These are phyloP conservation scores for Vidua macroura DNA, from an alignment of 2,113 vertebrate genomes.

Conservation along the genomic window DNA sequence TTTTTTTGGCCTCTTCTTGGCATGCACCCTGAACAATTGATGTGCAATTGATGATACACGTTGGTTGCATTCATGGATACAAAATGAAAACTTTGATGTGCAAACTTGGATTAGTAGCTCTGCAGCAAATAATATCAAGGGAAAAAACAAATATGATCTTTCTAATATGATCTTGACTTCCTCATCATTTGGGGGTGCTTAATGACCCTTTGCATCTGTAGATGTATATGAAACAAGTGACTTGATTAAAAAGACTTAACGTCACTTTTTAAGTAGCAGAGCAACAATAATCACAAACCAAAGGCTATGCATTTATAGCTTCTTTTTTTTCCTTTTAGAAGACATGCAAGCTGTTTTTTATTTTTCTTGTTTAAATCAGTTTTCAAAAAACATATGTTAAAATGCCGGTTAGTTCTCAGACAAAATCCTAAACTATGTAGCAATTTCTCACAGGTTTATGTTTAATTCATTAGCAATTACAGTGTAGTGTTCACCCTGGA, in stretches of 20 bases:
- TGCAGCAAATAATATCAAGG: not conserved
- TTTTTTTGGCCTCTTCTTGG: not conserved
- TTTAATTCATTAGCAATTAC: not conserved
- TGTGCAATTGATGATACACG: not conserved
- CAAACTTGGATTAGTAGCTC: not conserved
- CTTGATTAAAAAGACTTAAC: not conserved
- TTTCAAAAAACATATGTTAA: not conserved
- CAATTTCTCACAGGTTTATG: not conserved
- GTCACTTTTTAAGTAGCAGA: not conserved
- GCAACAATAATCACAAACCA: not conserved
- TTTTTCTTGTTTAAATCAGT: not conserved
- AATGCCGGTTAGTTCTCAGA: not conserved
- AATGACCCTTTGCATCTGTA: not conserved
- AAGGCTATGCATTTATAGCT: not conserved
- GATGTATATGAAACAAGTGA: not conserved
- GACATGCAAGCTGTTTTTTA: not conserved
- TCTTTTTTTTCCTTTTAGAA: not conserved
- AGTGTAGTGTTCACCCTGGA: not conserved
- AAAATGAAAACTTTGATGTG: not conserved
- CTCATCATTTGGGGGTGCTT: not conserved
- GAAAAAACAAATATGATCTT: not conserved
- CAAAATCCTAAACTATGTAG: not conserved
- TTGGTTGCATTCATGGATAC: not conserved
- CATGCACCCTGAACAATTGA: not conserved
- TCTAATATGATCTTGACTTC: not conserved